Evolutionary conservation across 1,140 invertebrate species (phyloP).

Genomic region (Calephelis virginiensis): DNA sequence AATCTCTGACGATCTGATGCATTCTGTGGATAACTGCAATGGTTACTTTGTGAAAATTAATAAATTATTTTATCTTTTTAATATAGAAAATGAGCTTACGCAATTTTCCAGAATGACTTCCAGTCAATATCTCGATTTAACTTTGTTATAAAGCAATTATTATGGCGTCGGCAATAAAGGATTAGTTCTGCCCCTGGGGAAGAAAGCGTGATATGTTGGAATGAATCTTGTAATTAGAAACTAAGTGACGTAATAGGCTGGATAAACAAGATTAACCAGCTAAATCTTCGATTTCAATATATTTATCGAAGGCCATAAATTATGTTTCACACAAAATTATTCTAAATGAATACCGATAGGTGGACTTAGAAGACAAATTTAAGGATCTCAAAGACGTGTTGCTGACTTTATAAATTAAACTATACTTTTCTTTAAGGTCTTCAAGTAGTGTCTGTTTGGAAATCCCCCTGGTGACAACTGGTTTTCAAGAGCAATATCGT

Average conservation of each 20-base stretch:
- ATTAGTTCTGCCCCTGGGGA: slow-evolving; percentile 39
- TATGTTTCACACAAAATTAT: neutral
- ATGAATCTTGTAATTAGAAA: slow-evolving; percentile 69
- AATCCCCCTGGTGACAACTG: too few species aligned
- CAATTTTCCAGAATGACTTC: neutral
- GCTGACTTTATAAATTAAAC: too few species aligned
- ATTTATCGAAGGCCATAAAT: neutral
- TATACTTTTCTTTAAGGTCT: too few species aligned
- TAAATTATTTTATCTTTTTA: too few species aligned
- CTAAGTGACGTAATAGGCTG: slow-evolving; percentile 67
- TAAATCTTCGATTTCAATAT: neutral
- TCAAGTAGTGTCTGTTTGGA: too few species aligned
- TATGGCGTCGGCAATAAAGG: slow-evolving; percentile 10
- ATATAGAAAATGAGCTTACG: neutral
- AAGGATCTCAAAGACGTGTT: too few species aligned
- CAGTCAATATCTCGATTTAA: slow-evolving; percentile 9
- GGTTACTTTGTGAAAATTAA: too few species aligned
- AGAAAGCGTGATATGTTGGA: slow-evolving; percentile 59
- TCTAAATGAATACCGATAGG: too few species aligned
- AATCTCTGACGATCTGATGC: too few species aligned
- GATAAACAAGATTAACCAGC: slow-evolving; percentile 34
- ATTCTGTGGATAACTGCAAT: too few species aligned
- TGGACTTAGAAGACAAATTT: too few species aligned
- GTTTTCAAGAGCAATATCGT: too few species aligned
- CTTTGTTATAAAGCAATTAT: slow-evolving; percentile 20